These are phyloP conservation scores for Drosophila ochracea DNA, from an alignment of 2,888 invertebrate genomes.

Conservation along the genomic window DNA sequence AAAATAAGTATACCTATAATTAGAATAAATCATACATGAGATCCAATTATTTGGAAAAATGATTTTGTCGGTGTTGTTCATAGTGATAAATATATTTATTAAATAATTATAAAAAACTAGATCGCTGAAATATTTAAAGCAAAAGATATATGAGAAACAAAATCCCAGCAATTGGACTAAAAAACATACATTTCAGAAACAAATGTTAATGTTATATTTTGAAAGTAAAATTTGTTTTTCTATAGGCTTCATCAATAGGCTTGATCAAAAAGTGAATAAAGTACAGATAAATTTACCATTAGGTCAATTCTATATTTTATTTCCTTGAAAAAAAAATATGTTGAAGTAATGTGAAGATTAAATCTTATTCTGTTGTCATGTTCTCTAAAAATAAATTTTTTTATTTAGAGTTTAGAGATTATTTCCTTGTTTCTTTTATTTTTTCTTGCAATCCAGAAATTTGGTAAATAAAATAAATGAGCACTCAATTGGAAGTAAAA, in stretches of 20 bases:
- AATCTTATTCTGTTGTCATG: neutral
- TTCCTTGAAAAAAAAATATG: neutral
- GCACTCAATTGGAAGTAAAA: neutral
- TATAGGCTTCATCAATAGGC: neutral
- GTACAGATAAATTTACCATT: neutral
- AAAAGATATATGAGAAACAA: neutral
- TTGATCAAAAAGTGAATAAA: neutral
- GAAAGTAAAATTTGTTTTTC: neutral
- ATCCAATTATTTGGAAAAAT: neutral
- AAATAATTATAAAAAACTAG: neutral
- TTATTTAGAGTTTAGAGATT: neutral
- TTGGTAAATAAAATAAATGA: neutral
- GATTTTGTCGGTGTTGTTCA: neutral
- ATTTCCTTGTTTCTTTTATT: neutral
- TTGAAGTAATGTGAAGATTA: neutral
- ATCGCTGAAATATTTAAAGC: neutral
- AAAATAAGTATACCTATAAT: neutral
- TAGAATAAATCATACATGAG: neutral
- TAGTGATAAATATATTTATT: neutral
- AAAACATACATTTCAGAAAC: neutral
- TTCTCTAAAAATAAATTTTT: neutral
- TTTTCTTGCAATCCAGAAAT: neutral
- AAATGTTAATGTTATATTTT: neutral
- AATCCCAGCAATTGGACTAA: neutral
- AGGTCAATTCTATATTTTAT: accelerated